Base-by-base conservation (phyloP, 2,113 vertebrate genomes). In the Scalopus aquaticus region DNA sequence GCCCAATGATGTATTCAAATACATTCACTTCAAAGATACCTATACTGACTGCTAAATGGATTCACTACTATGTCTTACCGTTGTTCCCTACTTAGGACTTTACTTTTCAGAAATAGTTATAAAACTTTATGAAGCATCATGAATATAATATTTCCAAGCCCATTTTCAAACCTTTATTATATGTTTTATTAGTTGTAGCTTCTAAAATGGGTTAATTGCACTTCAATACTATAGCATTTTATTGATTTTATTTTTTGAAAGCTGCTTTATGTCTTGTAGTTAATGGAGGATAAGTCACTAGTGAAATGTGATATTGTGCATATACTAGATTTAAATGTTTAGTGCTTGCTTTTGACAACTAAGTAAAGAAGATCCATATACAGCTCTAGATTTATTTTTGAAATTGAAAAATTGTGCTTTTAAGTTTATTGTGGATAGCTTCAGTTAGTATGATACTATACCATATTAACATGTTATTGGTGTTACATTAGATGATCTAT, bases 391-490 rank as follows among this genome's bases (percentile, higher is more conserved):
- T 87, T 90, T 95, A 92, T 76, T 97, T 96, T 93, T 88, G 51
- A 96, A 90, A 83, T 72, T 83, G 64, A 96, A 90, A 84, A 93
- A 73, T n/a, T 49, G 0, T 89, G 26, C 58, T 95, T 96, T 94
- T 76, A 94, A 96, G 91, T 94, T 95, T 89, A 69, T 81, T 77
- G 81, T 80, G 46, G 26, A 26, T 92, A 51, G 30, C 76, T 96
- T 94, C 32, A 82, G 51, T 90, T 94, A 94, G 37, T 84, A 72
- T 90, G 15, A 44, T 76, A 84, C 26, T 64, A 69, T 28, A 86
- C 26, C 51, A 88, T n/a, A 35, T 19, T 80, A 87, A 90, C 93
- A 83, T 26, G 70, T 87, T 83, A 74, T 15, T 83, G 19, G 10
- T 83, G n/a, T 94, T 65, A 87, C 13, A 13, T 90, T 84, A 67